phyloP scores from a whole-genome alignment of 2,113 vertebrate genomes.

The Emberiza fucata region DNA sequence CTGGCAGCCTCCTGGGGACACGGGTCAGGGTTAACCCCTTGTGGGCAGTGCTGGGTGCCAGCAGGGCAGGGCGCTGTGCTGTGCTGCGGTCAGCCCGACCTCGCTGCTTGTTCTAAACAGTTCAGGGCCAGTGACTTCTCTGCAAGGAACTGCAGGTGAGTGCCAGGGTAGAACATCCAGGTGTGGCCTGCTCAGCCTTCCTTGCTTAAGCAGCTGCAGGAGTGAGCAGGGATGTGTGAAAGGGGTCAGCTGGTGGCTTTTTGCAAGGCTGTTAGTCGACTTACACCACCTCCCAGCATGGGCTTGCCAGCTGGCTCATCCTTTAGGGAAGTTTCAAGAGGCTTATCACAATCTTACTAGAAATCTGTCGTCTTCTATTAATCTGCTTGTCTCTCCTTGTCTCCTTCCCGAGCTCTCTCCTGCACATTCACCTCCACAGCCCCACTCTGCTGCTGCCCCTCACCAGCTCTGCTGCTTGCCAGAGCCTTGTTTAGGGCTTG shows the following conservation, averaged over 20 bases:
- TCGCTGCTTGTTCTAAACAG: not conserved
- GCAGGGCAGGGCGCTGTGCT: not conserved
- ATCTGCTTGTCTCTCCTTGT: not conserved
- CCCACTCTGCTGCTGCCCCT: not conserved
- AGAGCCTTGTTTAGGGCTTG: not conserved
- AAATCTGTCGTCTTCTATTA: constrained; percentile 60
- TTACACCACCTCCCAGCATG: not conserved
- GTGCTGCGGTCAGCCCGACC: not conserved
- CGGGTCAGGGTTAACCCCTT: fast-evolving
- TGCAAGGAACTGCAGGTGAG: not conserved
- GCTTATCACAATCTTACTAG: constrained; percentile 55
- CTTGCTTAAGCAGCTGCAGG: not conserved
- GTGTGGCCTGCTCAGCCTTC: not conserved
- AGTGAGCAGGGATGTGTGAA: not conserved
- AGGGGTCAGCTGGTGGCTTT: constrained; percentile 18
- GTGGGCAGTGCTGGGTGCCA: not conserved
- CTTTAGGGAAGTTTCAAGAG: constrained; percentile 58
- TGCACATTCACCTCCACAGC: not conserved
- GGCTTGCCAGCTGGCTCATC: constrained; percentile 56
- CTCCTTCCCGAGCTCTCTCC: not conserved
- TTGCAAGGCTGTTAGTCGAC: not conserved
- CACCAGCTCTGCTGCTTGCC: not conserved
- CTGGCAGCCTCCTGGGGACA: not conserved
- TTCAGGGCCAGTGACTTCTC: not conserved
- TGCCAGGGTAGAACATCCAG: not conserved